Conservation (phyloP, 2,888 invertebrate genomes). For the Lingula anatina region DNA sequence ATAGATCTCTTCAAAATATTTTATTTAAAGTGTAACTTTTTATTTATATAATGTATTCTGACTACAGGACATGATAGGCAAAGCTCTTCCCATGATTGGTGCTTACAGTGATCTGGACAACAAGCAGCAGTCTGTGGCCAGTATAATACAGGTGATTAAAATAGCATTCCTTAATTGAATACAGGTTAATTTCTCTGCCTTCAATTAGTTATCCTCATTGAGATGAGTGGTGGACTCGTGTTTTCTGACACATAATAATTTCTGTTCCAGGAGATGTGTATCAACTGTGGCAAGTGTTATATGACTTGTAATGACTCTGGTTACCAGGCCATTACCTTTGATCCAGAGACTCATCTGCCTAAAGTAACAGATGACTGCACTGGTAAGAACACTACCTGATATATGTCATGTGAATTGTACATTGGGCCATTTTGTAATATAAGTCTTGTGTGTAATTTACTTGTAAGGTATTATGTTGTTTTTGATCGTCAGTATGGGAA, state of each 20-base stretch:
- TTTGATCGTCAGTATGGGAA: too few species aligned
- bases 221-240: background rate
- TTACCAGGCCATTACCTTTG: slow-evolving; percentile 77
- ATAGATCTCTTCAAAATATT: too few species aligned
- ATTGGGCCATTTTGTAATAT: too few species aligned
- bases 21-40: too few species aligned
- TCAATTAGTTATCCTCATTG: background rate
- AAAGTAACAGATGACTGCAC: slow-evolving; percentile 65
- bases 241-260: background rate
- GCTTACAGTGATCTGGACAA: slow-evolving; percentile 81
- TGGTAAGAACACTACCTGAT: slow-evolving; percentile 39
- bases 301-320: slow-evolving; percentile 99
- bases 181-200: background rate
- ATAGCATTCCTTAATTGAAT: background rate
- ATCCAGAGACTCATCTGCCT: slow-evolving; percentile 84
- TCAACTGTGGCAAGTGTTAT: slow-evolving; percentile 99
- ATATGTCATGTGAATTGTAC: too few species aligned
- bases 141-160: slow-evolving; percentile 86
- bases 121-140: slow-evolving; percentile 87
- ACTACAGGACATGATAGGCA: slow-evolving; percentile 74
- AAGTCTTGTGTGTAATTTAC: too few species aligned
- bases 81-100: slow-evolving; percentile 70
- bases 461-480: too few species aligned
- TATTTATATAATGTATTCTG: too few species aligned
- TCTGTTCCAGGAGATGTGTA: slow-evolving; percentile 90